Evolutionary conservation across 2,797 vertebrate species (phyloP).

Genomic region (Gastrophryne carolinensis): DNA sequence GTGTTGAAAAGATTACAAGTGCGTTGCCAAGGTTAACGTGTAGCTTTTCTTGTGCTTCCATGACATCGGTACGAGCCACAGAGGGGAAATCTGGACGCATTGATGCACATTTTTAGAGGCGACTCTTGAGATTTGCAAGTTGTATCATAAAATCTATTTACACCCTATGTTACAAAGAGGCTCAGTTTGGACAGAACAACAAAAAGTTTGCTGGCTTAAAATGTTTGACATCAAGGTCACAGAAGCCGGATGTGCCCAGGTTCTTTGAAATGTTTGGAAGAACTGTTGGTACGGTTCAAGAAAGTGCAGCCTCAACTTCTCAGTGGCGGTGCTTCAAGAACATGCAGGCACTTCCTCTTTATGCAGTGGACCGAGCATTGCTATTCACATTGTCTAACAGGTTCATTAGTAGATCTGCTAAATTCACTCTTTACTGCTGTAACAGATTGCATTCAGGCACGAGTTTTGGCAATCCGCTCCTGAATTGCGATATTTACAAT

Average conservation of each 20-base stretch:
- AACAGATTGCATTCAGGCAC: constrained; percentile 49
- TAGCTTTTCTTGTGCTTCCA: constrained; percentile 67
- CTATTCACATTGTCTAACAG: constrained; percentile 53
- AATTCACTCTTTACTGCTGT: constrained; percentile 58
- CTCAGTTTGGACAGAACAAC: constrained; percentile 71
- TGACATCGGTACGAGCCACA: constrained; percentile 77
- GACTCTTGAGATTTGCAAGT: constrained; percentile 81
- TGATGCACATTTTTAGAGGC: constrained; percentile 78
- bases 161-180: constrained; percentile 74
- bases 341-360: constrained; percentile 68
- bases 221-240: constrained; percentile 67
- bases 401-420: constrained; percentile 50
- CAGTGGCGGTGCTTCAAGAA: constrained; percentile 59
- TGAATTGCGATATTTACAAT: not conserved
- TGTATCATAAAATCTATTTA: constrained; percentile 69
- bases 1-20: constrained; percentile 59
- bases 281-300: constrained; percentile 60
- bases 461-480: not conserved
- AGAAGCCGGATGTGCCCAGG: constrained; percentile 63
- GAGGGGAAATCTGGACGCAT: constrained; percentile 75
- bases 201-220: constrained; percentile 76
- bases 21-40: constrained; percentile 66
- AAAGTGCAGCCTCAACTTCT: constrained; percentile 61
- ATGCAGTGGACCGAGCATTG: constrained; percentile 68
- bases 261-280: constrained; percentile 65